These are phyloP conservation scores for Cydia strobilella DNA, from an alignment of 1,140 invertebrate species.

Conservation along the genomic window DNA sequence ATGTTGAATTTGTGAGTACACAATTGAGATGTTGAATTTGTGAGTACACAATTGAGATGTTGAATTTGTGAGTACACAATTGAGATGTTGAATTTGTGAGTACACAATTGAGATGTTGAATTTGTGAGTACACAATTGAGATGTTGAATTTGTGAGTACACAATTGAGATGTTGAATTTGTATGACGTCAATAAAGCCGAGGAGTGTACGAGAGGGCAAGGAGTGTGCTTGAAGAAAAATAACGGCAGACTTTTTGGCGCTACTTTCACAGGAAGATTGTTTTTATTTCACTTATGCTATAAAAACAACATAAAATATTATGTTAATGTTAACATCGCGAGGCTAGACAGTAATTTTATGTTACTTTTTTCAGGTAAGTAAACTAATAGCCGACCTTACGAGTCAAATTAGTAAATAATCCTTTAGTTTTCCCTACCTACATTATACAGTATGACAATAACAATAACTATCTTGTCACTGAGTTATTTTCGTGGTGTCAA, in stretches of 20 bases:
- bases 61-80: conserved; percentile 3
- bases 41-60: conserved; percentile 5
- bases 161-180: conserved; percentile 10
- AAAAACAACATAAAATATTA: neutral
- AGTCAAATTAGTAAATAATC: neutral
- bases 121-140: neutral
- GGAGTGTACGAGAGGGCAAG: conserved; percentile 12
- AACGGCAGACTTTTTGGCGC: neutral
- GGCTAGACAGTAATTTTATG: neutral
- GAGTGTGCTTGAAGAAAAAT: conserved; percentile 17
- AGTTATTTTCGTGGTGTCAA: too few relatives aligned
- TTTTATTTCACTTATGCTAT: neutral
- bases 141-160: neutral
- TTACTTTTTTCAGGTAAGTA: too few relatives aligned
- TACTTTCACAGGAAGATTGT: neutral
- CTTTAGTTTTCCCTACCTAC: neutral
- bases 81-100: neutral
- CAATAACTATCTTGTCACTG: too few relatives aligned
- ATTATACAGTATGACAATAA: neutral
- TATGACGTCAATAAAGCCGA: conserved; percentile 20
- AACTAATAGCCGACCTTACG: too few relatives aligned
- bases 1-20: conserved; percentile 20
- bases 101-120: neutral
- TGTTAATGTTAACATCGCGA: neutral
- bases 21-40: conserved; percentile 12